Evolutionary conservation across 2,797 vertebrate species (phyloP).

Genomic region (Kryptopterus vitreolus): DNA sequence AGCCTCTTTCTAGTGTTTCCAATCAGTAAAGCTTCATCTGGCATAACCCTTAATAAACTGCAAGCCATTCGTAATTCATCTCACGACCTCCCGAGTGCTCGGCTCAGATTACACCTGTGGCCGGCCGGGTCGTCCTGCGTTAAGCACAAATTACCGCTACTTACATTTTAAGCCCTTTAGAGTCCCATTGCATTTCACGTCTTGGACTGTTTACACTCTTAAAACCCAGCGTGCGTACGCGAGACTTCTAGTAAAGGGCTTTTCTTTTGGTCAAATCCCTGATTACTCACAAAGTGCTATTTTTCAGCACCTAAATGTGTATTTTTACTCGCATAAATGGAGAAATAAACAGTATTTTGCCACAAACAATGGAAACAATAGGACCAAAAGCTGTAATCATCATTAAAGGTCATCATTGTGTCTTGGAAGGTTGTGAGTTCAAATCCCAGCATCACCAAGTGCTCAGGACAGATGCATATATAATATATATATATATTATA

Average conservation of each 20-base stretch:
- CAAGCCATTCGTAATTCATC: not conserved
- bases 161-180: not conserved
- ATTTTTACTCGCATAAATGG: not conserved
- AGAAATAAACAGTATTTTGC: not conserved
- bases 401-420: no score
- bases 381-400: no score
- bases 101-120: not conserved
- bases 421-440: no score
- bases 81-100: not conserved
- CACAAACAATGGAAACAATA: not conserved
- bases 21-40: not conserved
- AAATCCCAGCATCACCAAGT: no score
- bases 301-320: no score
- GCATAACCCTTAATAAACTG: conserved; percentile 4
- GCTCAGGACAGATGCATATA: no score
- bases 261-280: not conserved
- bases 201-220: not conserved
- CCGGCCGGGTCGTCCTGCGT: not conserved
- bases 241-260: not conserved
- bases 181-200: not conserved
- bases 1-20: not conserved
- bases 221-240: not conserved
- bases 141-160: conserved; percentile 1
- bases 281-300: not conserved
- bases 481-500: no score